Percentiles rank a stretch among this genome's conserved stretches.
phyloP scores from a whole-genome alignment of 2,113 vertebrate genomes.

The Menura novaehollandiae region DNA sequence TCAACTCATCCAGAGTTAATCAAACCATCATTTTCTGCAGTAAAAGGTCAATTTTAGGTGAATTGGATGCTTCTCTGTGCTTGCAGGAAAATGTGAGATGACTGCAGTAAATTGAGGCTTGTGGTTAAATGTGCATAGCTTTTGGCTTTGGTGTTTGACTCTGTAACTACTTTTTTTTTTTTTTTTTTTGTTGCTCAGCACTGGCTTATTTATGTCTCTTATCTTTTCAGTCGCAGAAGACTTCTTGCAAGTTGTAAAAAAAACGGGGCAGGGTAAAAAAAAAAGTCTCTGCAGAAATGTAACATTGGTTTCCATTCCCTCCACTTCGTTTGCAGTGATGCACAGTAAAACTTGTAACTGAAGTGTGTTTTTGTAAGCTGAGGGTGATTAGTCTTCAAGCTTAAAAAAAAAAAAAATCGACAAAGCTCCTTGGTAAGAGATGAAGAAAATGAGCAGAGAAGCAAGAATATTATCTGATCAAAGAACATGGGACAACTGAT shows the following conservation, averaged over 20 bases:
- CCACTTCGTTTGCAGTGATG: not conserved
- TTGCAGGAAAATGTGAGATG: not conserved
- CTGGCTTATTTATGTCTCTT: not conserved
- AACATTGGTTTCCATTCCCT: not conserved
- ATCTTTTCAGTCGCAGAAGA: not conserved
- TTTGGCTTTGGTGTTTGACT: not conserved
- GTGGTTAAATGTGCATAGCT: not conserved
- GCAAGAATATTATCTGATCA: not conserved
- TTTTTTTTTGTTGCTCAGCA: not conserved
- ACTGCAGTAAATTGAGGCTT: not conserved
- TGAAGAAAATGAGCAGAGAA: not conserved
- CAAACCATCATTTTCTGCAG: not conserved
- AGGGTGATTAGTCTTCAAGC: not conserved
- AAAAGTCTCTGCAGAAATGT: not conserved
- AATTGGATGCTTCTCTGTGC: not conserved
- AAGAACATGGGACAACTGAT: not conserved
- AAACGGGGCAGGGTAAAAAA: not conserved
- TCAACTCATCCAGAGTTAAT: not conserved
- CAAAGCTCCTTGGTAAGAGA: not conserved
- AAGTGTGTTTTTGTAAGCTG: not conserved
- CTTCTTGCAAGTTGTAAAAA: not conserved
- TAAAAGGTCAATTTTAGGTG: constrained; percentile 18
- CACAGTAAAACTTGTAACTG: not conserved
- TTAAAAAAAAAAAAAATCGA: not conserved
- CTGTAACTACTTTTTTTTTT: not conserved